Base-by-base conservation (phyloP, 1,140 invertebrate genomes). In the Idris sp. region DNA sequence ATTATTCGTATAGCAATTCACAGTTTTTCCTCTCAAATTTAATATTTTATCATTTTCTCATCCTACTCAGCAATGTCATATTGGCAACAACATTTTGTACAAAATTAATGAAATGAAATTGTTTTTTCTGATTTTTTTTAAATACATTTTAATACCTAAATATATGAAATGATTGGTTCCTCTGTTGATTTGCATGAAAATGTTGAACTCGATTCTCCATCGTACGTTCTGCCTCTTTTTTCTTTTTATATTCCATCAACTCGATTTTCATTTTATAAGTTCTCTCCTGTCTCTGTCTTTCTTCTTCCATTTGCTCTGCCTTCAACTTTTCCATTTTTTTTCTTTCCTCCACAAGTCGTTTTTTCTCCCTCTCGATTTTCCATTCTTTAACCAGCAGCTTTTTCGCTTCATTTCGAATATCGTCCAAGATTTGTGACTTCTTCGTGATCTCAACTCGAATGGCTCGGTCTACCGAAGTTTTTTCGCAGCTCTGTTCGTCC, bases 371-470 rank as follows among this genome's bases (percentile, higher is more conserved):
- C 5, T 86, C 74, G 2, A 59, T 36, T 62, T 68, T 83, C 86
- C 84, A 88, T n/a, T 73, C 65, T 38, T 33, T 80, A 7, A 87
- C 81, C 26, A 79, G 33, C 30, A 84, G 76, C 18, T 79, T 84
- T 11, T 84, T 84, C 7, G 13, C 14, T 10, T 79, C 61, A 4
- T 59, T 38, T 13, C 49, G 54, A 4, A 61, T 71, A 8, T 78
- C 58, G 30, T 49, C 15, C 4, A 36, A 0, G 25, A 51, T 46
- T 62, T 38, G 46, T 6, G 40, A 10, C 6, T 56, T 74, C 13
- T 11, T 68, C 9, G 6, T 48, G 13, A 65, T 46, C 41, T 74
- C 46, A 10, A 49, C 43, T 25, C 10, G 31, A 11, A 65, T 56
- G 5, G 35, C 36, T 41, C 33, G 46, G 0, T 54, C 48, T 1